Base-by-base conservation (phyloP, 2,113 vertebrate species). In the Procavia capensis region DNA sequence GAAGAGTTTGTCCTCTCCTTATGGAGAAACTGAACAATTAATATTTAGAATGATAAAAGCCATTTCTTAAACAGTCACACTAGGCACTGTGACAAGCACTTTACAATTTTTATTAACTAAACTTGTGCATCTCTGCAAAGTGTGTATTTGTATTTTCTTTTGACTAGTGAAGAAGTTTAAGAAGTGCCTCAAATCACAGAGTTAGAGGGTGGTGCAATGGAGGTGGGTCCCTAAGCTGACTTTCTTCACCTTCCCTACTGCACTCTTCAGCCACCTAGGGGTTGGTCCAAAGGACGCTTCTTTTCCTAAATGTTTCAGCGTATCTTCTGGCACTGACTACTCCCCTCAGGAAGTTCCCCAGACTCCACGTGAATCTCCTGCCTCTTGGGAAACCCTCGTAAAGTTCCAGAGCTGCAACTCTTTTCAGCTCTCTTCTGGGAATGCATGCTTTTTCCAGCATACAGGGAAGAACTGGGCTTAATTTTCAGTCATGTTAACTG, bases 351-450 rank as follows among this genome's bases (percentile, higher is more conserved):
- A 95, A 61, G 39, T 61, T 80, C 25, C 31, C 9, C 6, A 57
- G 64, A 47, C 1, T 59, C n/a, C 16, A 16, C 64, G 59, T 61
- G 54, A 84, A 87, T 47, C 63, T 87, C 36, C 70, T 89, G 61
- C 70, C n/a, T 95, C 25, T 63, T 91, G 43, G 88, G 57, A 86
- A 39, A 87, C 20, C 66, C 25, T 89, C 14, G 41, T 2, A 83
- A 57, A 91, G 59, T 90, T 82, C 76, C 17, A 74, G 41, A 5
- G 68, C 27, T 86, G 34, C 29, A 24, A 4, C 45, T 78, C 75
- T 93, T 93, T 95, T 85, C 13, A 59, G 4, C 41, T 93, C 36
- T 66, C 39, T 94, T 95, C 27, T 57, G 75, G 59, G n/a, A 91
- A 76, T 87, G 66, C 31, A 9, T 63, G 41, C 20, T 92, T 95